Evolutionary conservation across 2,888 invertebrate genomes (phyloP), one percentile per base, ranked within the genome.

Genomic region (Chrysopilus asiliformis): DNA sequence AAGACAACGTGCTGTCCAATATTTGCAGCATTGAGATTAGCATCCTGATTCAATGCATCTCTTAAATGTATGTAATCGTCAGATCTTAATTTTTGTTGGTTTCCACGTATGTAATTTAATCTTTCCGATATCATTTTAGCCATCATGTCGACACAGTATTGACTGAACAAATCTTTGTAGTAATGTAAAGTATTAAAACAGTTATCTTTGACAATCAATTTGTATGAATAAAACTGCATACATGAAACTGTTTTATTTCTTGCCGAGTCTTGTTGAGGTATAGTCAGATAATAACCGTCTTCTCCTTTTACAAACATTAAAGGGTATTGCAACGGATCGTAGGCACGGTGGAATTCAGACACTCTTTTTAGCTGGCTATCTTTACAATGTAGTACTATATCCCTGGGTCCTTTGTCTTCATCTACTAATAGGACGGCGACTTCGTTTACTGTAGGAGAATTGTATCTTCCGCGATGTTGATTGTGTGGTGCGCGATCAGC

Each of bases 111-210:
- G 34, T 36, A 56, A 6, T 27, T 16, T 10, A 56, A 39, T 12
- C 48, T 40, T 33, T 53, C 47, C 9, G 41, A 45, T 42, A 56
- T 52, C 10, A 52, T 45, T 38, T 52, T 53, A 0, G 36, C 31
- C 8, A 12, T 45, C 50, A 44, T 51, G 53, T 55, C 54, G 2
- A 55, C 52, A 16, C 45, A 19, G 28, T 41, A 53, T 38, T 55
- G 53, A 19, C 51, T 46, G 18, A 47, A 48, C 7, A 57, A 42
- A 9, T 42, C 42, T 4, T 45, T 36, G 16, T 42, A 47, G 28
- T 34, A 37, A 10, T 37, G 15, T 12, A 38, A 37, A 22, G 28
- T 18, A 34, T 41, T 32, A 16, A 25, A 16, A n/a, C 38, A 22
- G 34, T 28, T 4, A 22, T 33, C 19, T 13, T 36, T 18, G 17